These are phyloP conservation scores for Macquaria australasica DNA, from an alignment of 2,113 vertebrate genomes.

Conservation along the genomic window DNA sequence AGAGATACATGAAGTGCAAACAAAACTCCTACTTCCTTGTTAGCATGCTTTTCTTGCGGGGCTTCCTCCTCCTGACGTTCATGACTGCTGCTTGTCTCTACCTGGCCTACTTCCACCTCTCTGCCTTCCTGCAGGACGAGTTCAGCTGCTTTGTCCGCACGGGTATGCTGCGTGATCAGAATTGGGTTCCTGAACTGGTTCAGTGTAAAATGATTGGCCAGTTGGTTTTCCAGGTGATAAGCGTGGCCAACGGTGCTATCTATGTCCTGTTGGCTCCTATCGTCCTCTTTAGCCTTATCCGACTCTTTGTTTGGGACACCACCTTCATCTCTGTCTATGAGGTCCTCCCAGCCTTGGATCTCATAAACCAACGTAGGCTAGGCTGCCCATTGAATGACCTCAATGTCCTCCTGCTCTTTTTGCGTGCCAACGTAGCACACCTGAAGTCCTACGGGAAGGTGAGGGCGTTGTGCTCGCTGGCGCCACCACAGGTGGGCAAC, in stretches of 20 bases:
- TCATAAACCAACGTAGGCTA: conserved; percentile 90
- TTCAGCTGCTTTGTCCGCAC: conserved; percentile 94
- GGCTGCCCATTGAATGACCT: conserved; percentile 95
- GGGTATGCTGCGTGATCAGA: conserved; percentile 86
- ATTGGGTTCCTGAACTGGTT: conserved; percentile 85
- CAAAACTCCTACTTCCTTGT: conserved; percentile 91
- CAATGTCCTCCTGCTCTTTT: conserved; percentile 93
- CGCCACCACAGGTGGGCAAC: conserved; percentile 87
- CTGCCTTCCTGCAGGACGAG: conserved; percentile 92
- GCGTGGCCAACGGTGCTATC: conserved; percentile 86
- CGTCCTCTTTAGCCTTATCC: conserved; percentile 90
- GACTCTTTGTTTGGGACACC: conserved; percentile 95
- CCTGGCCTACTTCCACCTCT: conserved; percentile 93
- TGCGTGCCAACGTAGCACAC: conserved; percentile 90
- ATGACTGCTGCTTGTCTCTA: conserved; percentile 92
- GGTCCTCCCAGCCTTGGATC: conserved; percentile 93
- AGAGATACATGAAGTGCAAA: conserved; percentile 94
- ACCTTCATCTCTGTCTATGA: conserved; percentile 92
- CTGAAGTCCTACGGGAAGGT: conserved; percentile 93
- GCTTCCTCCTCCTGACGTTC: conserved; percentile 91
- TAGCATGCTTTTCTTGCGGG: conserved; percentile 90
- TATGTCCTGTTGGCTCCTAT: conserved; percentile 90
- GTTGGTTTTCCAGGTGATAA: conserved; percentile 93
- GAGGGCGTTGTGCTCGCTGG: conserved; percentile 88
- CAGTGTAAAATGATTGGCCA: conserved; percentile 93